Percentiles rank a stretch among this genome's conserved stretches.
Conservation (phyloP, 35 echinoderm and acorn worm genomes). For the Apostichopus parvimensis region DNA sequence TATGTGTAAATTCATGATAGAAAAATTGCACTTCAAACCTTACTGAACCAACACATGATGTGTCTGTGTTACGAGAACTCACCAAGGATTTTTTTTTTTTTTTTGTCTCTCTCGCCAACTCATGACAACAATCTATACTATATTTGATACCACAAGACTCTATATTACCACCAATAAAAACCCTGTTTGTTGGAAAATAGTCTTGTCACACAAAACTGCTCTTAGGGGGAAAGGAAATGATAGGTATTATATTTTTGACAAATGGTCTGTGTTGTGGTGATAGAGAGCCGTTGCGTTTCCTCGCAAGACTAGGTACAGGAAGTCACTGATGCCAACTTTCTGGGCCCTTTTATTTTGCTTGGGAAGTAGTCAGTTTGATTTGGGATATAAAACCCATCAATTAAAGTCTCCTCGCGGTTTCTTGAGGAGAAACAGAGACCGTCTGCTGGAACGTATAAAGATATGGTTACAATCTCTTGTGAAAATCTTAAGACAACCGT, state of each 20-base stretch:
- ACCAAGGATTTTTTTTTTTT: no score
- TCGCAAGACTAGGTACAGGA: conserved; percentile 3
- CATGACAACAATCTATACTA: no score
- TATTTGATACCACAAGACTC: no score
- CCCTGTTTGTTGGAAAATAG: background rate
- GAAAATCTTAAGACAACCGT: no score
- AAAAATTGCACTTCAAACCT: no score
- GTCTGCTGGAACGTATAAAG: background rate
- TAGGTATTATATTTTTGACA: conserved; percentile 17
- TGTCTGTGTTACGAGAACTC: no score
- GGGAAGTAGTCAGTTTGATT: conserved; percentile 3
- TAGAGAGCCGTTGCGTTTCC: conserved; percentile 11
- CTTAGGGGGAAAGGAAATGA: background rate
- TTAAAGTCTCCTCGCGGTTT: background rate
- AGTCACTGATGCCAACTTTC: conserved; percentile 38
- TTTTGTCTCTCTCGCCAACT: no score
- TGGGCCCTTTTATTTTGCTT: conserved; percentile 30
- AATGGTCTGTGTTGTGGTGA: conserved; percentile 36
- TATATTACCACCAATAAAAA: no score
- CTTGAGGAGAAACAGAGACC: conserved; percentile 4
- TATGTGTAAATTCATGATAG: no score
- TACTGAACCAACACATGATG: no score
- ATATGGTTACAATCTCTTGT: no score
- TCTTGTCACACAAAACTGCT: background rate
- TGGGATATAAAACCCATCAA: background rate